Conservation (phyloP, 2,888 invertebrate genomes). For the Deilephila porcellus region DNA sequence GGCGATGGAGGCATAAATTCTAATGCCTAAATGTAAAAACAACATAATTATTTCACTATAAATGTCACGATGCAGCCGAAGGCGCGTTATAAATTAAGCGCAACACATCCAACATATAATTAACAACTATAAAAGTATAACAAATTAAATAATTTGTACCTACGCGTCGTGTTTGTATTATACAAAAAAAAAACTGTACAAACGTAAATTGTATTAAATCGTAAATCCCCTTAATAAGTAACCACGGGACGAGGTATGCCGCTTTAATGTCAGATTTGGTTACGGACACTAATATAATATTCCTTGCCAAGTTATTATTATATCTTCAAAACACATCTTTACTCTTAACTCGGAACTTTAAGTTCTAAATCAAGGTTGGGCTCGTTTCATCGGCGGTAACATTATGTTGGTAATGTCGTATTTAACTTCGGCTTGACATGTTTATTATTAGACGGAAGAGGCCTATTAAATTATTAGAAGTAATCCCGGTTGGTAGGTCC, state of each 20-base stretch:
- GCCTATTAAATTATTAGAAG: conserved; percentile 81
- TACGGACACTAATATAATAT: conserved; percentile 73
- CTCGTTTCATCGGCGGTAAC: conserved; percentile 38
- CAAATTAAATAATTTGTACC: conserved; percentile 80
- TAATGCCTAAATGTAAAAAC: conserved; percentile 44
- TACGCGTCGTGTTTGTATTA: conserved; percentile 76
- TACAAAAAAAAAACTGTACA: conserved; percentile 64
- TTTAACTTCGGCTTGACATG: conserved; percentile 79
- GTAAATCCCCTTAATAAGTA: conserved; percentile 78
- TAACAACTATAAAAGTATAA: conserved; percentile 75
- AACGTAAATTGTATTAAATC: conserved; percentile 75
- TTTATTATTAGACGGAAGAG: conserved; percentile 80
- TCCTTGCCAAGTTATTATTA: conserved; percentile 50
- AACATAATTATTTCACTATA: conserved; percentile 60
- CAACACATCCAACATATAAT: conserved; percentile 63
- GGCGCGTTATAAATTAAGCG: conserved; percentile 67
- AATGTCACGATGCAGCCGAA: conserved; percentile 60
- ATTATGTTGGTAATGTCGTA: conserved; percentile 61
- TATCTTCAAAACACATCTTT: conserved; percentile 30
- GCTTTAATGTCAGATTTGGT: conserved; percentile 78
- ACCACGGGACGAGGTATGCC: conserved; percentile 68
- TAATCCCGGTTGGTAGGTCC: conserved; percentile 74
- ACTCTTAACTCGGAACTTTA: conserved; percentile 33
- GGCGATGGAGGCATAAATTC: conserved; percentile 23
- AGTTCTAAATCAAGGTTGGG: conserved; percentile 18